Base-by-base conservation (phyloP, 2,888 invertebrate species). In the Boloria euphrosyne region DNA sequence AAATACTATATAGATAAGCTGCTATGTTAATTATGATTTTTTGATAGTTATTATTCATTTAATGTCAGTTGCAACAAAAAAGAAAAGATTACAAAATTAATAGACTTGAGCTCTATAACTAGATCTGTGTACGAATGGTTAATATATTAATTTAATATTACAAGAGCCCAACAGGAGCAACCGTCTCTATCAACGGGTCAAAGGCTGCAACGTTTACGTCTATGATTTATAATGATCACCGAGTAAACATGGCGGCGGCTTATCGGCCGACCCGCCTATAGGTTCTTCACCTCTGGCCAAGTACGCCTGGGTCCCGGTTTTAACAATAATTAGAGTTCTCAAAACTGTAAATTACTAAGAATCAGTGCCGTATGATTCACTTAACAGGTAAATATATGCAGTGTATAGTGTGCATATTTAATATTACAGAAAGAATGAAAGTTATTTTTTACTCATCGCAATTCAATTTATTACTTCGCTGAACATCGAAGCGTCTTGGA, bases 151-250 rank as follows among this genome's bases (percentile, higher is more conserved):
- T 46, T 46, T 16, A 57, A 57, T 57, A 27, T 57, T 27, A 44
- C n/a, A 57, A n/a, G 63, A 70, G 54, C 59, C 58, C 61, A 53
- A 58, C 58, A 59, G 68, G 27, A 68, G 66, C 62, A 57, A 62
- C 67, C 51, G 62, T 67, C 43, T 69, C 80, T 83, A 85, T 82
- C 81, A 76, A 81, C 83, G 78, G 89, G 86, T 88, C 85, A 87
- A 75, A 86, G 83, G 86, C 80, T 79, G 78, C 76, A 75, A 74
- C 76, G 78, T 80, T 80, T 82, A 79, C 77, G 75, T 82, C 76
- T 82, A 81, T 89, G 86, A 86, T 89, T 87, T 87, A 87, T 87
- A 85, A 84, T 84, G 84, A 85, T 84, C 78, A 80, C 73, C 77
- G 76, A 82, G 85, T 83, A 82, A 85, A 86, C 82, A 86, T 76